Percentiles rank a stretch among this genome's conserved stretches.
Conservation (phyloP, 2,888 invertebrate species). For the Leptopilina drosophilae region DNA sequence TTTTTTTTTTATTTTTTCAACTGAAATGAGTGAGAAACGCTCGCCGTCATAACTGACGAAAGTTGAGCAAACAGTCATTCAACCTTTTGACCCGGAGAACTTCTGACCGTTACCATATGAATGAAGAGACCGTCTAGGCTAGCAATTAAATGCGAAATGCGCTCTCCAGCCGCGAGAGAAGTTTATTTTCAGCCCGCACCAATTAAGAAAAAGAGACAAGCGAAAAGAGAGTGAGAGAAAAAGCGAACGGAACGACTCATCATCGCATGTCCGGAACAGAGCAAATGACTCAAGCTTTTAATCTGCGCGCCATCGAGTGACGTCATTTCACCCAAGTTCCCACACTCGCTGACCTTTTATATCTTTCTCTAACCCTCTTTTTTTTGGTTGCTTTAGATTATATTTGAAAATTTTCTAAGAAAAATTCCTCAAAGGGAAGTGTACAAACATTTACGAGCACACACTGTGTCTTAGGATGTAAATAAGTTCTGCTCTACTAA, state of each 20-base stretch:
- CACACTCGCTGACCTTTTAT: slow-evolving; percentile 70
- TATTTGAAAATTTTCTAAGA: slow-evolving; percentile 44
- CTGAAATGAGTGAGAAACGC: slow-evolving; percentile 24
- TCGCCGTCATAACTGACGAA: background rate
- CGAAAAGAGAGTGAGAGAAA: slow-evolving; percentile 52
- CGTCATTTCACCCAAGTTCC: slow-evolving; percentile 71
- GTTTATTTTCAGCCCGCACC: slow-evolving; percentile 73
- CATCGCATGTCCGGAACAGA: slow-evolving; percentile 68
- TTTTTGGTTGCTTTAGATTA: background rate
- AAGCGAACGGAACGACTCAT: slow-evolving; percentile 68
- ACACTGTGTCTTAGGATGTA: background rate
- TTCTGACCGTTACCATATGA: slow-evolving; percentile 45
- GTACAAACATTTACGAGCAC: slow-evolving; percentile 9
- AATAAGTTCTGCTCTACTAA: slow-evolving; percentile 35
- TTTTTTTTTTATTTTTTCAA: background rate
- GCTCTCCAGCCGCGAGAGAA: slow-evolving; percentile 57
- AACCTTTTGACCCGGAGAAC: slow-evolving; percentile 47
- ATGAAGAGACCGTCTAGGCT: slow-evolving; percentile 65
- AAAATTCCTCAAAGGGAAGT: slow-evolving; percentile 21
- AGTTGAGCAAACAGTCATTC: slow-evolving; percentile 40
- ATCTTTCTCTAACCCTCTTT: slow-evolving; percentile 59
- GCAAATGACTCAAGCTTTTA: slow-evolving; percentile 68
- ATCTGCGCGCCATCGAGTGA: slow-evolving; percentile 59
- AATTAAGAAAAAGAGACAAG: slow-evolving; percentile 64
- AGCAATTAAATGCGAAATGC: slow-evolving; percentile 71